Base-by-base conservation (phyloP, 2,888 invertebrate genomes). In the Epistrophella euchroma region DNA sequence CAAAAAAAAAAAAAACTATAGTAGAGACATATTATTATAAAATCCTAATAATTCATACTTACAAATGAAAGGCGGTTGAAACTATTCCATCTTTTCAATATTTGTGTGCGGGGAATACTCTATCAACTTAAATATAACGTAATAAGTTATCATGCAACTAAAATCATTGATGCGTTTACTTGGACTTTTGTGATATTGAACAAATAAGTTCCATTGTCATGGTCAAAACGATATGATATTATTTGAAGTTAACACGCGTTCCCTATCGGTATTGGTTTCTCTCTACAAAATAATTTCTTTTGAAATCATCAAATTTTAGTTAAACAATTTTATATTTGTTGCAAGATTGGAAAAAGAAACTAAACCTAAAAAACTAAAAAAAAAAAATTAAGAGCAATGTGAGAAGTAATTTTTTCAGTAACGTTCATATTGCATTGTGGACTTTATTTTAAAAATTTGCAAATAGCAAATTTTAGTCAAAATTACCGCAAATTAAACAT, bases 111-210 rank as follows among this genome's bases (percentile, higher is more conserved):
- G 0, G 22, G 5, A 22, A 25, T 22, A 17, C 13, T 66, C 19
- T 32, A 66, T 66, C 19, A 19, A 66, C 15, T 60, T 64, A 17
- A 13, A 17, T 64, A 64, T 32, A 32, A 47, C 64, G 32, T 7
- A 64, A 47, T 19, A 19, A 0, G 13, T 32, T 45, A 13, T 17
- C 66, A 66, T 47, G 66, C 66, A 47, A 47, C 19, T 7, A 32
- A 47, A 32, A 19, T 47, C 66, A 32, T 35, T 66, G 66, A 66
- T 47, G 66, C 47, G 47, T 66, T 66, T n/a, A 64, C 15, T 17
- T 47, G 11, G 32, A 35, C 19, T 32, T 56, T 45, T 32, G 28
- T 28, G 47, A 47, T 47, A 66, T 32, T 66, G 35, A 66, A 66
- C 6, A 43, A 37, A 66, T 66, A 47, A 47, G n/a, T 66, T 45